These are phyloP conservation scores for Arctopsyche grandis DNA, from an alignment of 1,140 invertebrate species.

Conservation along the genomic window DNA sequence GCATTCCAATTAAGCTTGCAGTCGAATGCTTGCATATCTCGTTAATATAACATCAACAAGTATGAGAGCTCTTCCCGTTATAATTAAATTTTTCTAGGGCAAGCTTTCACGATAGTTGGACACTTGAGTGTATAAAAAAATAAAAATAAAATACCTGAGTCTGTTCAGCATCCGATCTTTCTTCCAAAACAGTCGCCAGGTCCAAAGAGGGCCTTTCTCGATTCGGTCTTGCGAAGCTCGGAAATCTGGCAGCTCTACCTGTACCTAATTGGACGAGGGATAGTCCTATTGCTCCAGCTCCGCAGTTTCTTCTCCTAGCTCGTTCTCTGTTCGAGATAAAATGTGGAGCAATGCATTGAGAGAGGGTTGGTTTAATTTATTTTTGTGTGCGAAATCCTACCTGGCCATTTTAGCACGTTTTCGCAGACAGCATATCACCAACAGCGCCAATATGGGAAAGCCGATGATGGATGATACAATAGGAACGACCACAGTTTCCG, in stretches of 20 bases:
- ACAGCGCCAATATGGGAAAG: constrained; percentile 83
- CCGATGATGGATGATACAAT: constrained; percentile 90
- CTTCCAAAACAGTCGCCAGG: constrained; percentile 83
- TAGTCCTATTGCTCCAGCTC: constrained; percentile 80
- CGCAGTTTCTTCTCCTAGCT: constrained; percentile 79
- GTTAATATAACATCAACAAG: neutral
- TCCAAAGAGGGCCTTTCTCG: constrained; percentile 77
- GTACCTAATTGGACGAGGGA: constrained; percentile 82
- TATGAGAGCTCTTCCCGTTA: neutral
- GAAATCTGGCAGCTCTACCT: constrained; percentile 71
- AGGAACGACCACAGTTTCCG: constrained; percentile 87
- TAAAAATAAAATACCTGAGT: constrained; percentile 62
- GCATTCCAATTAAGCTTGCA: neutral
- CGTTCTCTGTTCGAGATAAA: constrained; percentile 68
- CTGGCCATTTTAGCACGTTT: constrained; percentile 82
- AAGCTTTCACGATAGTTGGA: neutral
- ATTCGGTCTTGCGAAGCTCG: constrained; percentile 73
- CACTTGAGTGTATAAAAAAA: neutral
- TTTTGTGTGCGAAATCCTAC: constrained; percentile 47
- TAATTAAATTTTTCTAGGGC: neutral
- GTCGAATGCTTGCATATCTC: neutral
- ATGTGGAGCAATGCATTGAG: neutral
- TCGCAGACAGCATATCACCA: constrained; percentile 87
- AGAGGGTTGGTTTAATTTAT: neutral
- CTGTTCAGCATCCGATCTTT: constrained; percentile 79